Evolutionary conservation across 1,140 invertebrate genomes (phyloP).

Genomic region (Pantala flavescens): DNA sequence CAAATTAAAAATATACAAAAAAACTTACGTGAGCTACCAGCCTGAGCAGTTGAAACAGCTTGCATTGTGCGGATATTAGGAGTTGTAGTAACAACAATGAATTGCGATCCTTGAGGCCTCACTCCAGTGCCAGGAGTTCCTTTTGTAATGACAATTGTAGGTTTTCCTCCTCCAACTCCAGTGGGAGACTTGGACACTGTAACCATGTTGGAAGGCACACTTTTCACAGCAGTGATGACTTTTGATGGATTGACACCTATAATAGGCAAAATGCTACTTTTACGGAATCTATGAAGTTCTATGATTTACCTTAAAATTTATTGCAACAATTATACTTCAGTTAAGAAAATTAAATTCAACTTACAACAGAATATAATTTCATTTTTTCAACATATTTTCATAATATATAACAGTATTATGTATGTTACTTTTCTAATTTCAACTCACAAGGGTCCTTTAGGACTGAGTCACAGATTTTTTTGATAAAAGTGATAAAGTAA

Average conservation of each 20-base stretch:
- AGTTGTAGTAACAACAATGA: constrained; percentile 61
- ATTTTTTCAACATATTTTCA: no score
- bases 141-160: constrained; percentile 54
- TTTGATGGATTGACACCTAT: constrained; percentile 29
- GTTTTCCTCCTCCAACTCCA: constrained; percentile 42
- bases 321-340: no score
- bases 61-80: constrained; percentile 50
- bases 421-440: no score
- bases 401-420: no score
- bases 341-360: no score
- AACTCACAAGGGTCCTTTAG: no score
- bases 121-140: constrained; percentile 43
- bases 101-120: constrained; percentile 48
- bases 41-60: constrained; percentile 47
- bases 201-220: constrained; percentile 53
- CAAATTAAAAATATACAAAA: neutral
- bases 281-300: neutral
- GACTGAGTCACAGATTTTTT: no score
- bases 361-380: no score
- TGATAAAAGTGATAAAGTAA: no score
- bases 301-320: constrained; percentile 22
- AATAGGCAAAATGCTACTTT: neutral
- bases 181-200: constrained; percentile 52
- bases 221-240: constrained; percentile 51
- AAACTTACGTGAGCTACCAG: constrained; percentile 25